Conservation (phyloP, 2,888 invertebrate genomes). For the Notodonta ziczac region DNA sequence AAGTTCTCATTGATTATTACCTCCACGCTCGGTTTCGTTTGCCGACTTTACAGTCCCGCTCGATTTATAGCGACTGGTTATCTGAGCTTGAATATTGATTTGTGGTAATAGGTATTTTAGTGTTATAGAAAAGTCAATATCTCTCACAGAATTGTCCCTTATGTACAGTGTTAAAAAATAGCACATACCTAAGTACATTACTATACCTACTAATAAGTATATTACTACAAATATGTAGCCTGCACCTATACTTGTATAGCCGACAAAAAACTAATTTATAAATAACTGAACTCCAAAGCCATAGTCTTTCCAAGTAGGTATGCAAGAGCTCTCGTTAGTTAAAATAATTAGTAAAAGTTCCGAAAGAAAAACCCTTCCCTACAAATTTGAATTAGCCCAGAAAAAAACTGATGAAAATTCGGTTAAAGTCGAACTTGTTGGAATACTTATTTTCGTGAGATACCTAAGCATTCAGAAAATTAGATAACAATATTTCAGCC, state of each 20-base stretch:
- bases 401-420: conserved; percentile 20
- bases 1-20: conserved; percentile 7
- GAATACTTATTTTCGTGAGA: background rate
- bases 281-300: too few relatives aligned
- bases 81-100: background rate
- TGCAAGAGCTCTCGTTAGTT: conserved; percentile 32
- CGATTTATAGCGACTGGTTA: background rate
- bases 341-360: conserved; percentile 32
- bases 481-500: background rate
- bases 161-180: too few relatives aligned
- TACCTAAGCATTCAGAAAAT: background rate
- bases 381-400: background rate
- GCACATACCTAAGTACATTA: too few relatives aligned
- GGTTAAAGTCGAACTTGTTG: background rate
- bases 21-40: background rate
- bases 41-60: background rate
- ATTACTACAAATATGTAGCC: too few relatives aligned
- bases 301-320: conserved; percentile 24
- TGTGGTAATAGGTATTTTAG: background rate
- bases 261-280: too few relatives aligned
- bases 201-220: too few relatives aligned
- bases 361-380: conserved; percentile 20
- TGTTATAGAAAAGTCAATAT: background rate
- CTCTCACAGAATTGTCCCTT: too few relatives aligned
- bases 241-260: too few relatives aligned